Evolutionary conservation across 2,797 vertebrate genomes (phyloP).

Genomic region (Typhlichthys subterraneus): DNA sequence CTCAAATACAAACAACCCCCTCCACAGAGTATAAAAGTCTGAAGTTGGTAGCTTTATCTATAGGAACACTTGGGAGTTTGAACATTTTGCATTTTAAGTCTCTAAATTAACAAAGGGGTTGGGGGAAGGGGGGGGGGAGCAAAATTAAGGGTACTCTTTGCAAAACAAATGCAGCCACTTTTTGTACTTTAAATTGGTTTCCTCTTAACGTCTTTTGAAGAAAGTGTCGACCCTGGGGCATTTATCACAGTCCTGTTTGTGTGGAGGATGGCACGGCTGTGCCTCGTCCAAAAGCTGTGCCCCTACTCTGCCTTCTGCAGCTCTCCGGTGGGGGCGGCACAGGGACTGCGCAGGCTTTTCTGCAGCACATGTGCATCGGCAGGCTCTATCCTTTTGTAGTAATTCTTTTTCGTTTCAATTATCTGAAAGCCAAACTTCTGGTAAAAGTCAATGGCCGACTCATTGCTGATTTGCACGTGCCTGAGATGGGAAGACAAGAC

Average conservation of each 20-base stretch:
- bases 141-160: slow-evolving; percentile 68
- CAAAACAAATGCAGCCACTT: slow-evolving; percentile 79
- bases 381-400: slow-evolving; percentile 99
- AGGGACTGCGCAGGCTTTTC: slow-evolving; percentile 94
- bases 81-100: slow-evolving; percentile 65
- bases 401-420: slow-evolving; percentile 99
- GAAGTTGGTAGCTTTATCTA: slow-evolving; percentile 64
- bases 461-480: slow-evolving; percentile 99
- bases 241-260: slow-evolving; percentile 83
- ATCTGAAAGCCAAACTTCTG: slow-evolving; percentile 98
- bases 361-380: slow-evolving; percentile 98
- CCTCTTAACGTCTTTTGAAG: slow-evolving; percentile 81
- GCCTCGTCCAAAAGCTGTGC: slow-evolving; percentile 71
- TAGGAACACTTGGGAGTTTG: slow-evolving; percentile 62
- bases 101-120: slow-evolving; percentile 51
- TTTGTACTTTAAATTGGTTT: slow-evolving; percentile 76
- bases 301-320: slow-evolving; percentile 92
- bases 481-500: slow-evolving; percentile 61
- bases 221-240: slow-evolving; percentile 80
- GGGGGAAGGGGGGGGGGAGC: slow-evolving; percentile 44
- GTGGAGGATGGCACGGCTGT: slow-evolving; percentile 83
- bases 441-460: slow-evolving; percentile 99
- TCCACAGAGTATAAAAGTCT: slow-evolving; percentile 64
- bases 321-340: slow-evolving; percentile 88
- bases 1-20: slow-evolving; percentile 68